Evolutionary conservation across 2,113 vertebrate species (phyloP).

Genomic region (Motacilla alba): DNA sequence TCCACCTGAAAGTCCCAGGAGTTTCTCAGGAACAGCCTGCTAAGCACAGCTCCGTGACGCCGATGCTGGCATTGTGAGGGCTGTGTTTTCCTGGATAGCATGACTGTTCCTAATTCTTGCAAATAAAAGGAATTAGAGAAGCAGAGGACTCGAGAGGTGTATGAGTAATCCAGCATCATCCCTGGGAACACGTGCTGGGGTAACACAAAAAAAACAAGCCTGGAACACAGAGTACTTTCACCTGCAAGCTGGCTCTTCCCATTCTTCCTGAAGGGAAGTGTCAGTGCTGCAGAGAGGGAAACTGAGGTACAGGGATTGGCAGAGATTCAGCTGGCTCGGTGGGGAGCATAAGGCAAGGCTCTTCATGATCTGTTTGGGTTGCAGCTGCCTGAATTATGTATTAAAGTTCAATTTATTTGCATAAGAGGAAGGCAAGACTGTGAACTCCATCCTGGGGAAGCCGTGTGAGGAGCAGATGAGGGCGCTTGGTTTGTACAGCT

Average conservation of each 20-base stretch:
- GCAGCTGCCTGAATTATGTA: neutral
- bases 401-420: neutral
- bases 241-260: neutral
- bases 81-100: slow-evolving; percentile 33
- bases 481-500: neutral
- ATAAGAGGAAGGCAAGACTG: neutral
- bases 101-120: neutral
- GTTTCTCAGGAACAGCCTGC: neutral
- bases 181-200: neutral
- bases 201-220: neutral
- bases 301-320: neutral
- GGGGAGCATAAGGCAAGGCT: neutral
- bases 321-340: neutral
- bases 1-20: neutral
- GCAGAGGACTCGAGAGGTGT: neutral
- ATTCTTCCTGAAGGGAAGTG: neutral
- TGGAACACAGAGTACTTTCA: neutral
- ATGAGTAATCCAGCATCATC: slow-evolving; percentile 56
- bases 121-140: slow-evolving; percentile 33
- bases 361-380: neutral
- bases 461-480: neutral
- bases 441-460: neutral
- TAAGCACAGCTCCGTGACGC: neutral
- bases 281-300: neutral
- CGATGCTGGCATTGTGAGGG: neutral